phyloP scores from a whole-genome alignment of 2,113 vertebrate species.

The Callipepla californica region DNA sequence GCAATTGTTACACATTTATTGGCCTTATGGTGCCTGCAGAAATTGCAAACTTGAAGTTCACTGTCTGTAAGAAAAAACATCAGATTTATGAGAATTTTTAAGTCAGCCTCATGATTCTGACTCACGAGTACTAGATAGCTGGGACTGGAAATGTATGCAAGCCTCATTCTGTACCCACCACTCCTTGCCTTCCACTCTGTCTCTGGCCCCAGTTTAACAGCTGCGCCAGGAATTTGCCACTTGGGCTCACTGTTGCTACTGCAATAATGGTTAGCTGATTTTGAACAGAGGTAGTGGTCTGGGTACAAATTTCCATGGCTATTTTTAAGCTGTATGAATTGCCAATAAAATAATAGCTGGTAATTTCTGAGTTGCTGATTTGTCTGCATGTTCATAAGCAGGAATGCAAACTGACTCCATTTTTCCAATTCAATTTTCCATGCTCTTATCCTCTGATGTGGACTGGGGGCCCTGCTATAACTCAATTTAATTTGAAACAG shows the following conservation, averaged over 20 bases:
- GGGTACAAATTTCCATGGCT: background rate
- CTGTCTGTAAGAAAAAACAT: background rate
- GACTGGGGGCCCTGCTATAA: background rate
- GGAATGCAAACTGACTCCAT: background rate
- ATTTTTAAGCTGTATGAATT: slow-evolving; percentile 6
- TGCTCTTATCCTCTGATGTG: slow-evolving; percentile 1
- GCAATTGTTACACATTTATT: background rate
- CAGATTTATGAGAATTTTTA: background rate
- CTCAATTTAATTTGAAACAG: slow-evolving; percentile 57
- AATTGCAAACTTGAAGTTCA: background rate
- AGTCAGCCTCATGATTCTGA: background rate
- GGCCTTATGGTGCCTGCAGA: background rate
- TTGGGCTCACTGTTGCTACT: background rate
- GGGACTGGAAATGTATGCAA: background rate
- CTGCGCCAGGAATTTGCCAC: slow-evolving; percentile 1
- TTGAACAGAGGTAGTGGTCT: background rate
- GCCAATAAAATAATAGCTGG: slow-evolving; percentile 11
- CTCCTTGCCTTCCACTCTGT: background rate
- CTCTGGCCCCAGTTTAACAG: background rate
- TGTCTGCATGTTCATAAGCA: slow-evolving; percentile 13
- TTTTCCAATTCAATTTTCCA: slow-evolving; percentile 46
- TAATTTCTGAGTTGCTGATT: slow-evolving; percentile 42
- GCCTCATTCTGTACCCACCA: background rate
- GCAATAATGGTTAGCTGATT: background rate
- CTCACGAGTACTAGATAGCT: background rate